These are phyloP conservation scores for Acropternis orthonyx DNA, from an alignment of 2,797 vertebrate species.

Conservation along the genomic window DNA sequence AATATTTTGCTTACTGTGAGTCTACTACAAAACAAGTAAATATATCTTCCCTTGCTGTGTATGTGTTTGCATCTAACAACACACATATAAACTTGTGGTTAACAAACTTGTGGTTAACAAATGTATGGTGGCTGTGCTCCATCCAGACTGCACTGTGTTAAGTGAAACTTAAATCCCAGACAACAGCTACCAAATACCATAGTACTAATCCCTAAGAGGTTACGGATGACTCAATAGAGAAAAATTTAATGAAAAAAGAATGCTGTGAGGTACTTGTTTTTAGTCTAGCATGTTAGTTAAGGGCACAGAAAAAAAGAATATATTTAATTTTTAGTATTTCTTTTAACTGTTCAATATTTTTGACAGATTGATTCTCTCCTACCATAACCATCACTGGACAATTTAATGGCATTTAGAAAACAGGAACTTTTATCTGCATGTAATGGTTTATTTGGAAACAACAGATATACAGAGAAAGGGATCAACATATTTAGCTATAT, in stretches of 20 bases:
- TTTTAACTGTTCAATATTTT: neutral
- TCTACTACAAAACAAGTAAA: neutral
- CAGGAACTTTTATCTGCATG: neutral
- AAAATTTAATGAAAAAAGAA: neutral
- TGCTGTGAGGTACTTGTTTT: neutral
- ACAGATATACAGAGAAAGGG: neutral
- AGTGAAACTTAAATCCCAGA: neutral
- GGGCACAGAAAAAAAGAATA: neutral
- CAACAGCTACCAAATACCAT: neutral
- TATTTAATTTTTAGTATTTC: neutral
- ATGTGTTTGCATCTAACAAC: neutral
- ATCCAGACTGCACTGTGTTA: neutral
- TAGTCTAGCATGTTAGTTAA: neutral
- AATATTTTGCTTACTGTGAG: neutral
- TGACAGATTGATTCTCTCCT: neutral
- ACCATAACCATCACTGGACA: neutral
- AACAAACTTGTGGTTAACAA: neutral
- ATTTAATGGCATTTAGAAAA: neutral
- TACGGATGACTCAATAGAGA: neutral
- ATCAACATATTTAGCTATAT: neutral
- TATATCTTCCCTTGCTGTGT: neutral
- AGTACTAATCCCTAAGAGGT: neutral
- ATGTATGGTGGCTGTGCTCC: neutral
- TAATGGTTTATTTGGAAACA: neutral
- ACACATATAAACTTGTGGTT: neutral